These are phyloP conservation scores for Leptinotarsa defecta DNA, from an alignment of 1,140 invertebrate species.

Conservation along the genomic window DNA sequence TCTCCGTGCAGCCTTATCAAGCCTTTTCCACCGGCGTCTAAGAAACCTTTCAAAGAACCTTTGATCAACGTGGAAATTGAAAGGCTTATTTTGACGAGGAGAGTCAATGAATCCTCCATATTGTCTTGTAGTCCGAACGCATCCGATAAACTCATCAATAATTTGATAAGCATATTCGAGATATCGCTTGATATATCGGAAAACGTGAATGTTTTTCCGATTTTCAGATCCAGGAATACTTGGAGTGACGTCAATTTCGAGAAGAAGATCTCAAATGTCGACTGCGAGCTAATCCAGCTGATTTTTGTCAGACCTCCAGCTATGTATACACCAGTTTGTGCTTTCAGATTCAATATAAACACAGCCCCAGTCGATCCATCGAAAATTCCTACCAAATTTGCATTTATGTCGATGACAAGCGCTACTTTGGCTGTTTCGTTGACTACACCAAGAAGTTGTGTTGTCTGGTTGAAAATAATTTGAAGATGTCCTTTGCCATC, in stretches of 20 bases:
- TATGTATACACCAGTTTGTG: constrained; percentile 6
- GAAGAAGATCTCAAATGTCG: constrained; percentile 18
- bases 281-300: constrained; percentile 6
- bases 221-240: constrained; percentile 5
- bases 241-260: constrained; percentile 8
- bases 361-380: constrained; percentile 14
- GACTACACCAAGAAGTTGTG: constrained; percentile 17
- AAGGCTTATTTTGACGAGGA: background rate
- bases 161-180: background rate
- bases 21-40: background rate
- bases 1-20: constrained; percentile 7
- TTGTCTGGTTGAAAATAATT: constrained; percentile 12
- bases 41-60: constrained; percentile 17
- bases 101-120: background rate
- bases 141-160: constrained; percentile 6
- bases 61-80: background rate
- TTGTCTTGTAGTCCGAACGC: background rate
- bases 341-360: constrained; percentile 11
- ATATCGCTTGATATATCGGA: background rate
- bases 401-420: constrained; percentile 21
- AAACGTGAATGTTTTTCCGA: constrained; percentile 6
- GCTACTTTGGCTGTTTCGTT: constrained; percentile 23
- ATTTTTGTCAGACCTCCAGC: background rate
- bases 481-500: background rate
- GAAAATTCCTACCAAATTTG: constrained; percentile 12